Percentiles rank a stretch among this genome's conserved stretches.
phyloP scores from a whole-genome alignment of 1,140 invertebrate genomes.

The Caenorhabditis brenneri region DNA sequence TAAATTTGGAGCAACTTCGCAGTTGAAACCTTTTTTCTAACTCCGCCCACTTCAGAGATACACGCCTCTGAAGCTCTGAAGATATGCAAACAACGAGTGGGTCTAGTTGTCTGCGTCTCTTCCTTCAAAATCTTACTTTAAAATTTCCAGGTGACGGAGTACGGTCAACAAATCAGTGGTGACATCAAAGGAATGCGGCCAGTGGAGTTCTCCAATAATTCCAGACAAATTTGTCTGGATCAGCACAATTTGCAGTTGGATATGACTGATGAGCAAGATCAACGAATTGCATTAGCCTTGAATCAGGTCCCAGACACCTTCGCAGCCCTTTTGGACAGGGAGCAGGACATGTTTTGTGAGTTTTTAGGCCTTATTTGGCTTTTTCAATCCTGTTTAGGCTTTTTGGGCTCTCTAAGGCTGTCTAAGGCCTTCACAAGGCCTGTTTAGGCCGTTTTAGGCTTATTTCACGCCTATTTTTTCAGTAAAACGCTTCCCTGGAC shows the following conservation, averaged over 20 bases:
- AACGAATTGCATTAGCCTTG: slow-evolving; percentile 1
- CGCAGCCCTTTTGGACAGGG: background rate
- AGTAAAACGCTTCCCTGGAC: slow-evolving; percentile 55
- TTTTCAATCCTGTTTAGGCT: no score
- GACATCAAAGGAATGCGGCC: slow-evolving; percentile 24
- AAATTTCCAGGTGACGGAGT: background rate
- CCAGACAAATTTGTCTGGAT: slow-evolving; percentile 5
- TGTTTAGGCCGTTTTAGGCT: background rate
- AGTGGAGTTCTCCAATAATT: slow-evolving; percentile 2
- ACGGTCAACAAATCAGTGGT: background rate
- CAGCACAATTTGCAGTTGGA: no score
- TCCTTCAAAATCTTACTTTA: no score
- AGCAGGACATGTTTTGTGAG: slow-evolving; percentile 21
- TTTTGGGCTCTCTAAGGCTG: background rate
- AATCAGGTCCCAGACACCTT: slow-evolving; percentile 46
- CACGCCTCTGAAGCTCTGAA: no score
- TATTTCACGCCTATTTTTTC: background rate
- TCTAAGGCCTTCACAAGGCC: no score
- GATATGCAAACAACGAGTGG: no score
- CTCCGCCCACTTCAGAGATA: no score
- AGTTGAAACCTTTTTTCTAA: no score
- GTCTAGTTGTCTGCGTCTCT: no score
- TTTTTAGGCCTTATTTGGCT: background rate
- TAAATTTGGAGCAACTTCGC: no score
- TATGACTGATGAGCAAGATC: slow-evolving; percentile 42